Evolutionary conservation across 2,888 invertebrate genomes (phyloP).

Genomic region (Rhimphoctona megacephalus): DNA sequence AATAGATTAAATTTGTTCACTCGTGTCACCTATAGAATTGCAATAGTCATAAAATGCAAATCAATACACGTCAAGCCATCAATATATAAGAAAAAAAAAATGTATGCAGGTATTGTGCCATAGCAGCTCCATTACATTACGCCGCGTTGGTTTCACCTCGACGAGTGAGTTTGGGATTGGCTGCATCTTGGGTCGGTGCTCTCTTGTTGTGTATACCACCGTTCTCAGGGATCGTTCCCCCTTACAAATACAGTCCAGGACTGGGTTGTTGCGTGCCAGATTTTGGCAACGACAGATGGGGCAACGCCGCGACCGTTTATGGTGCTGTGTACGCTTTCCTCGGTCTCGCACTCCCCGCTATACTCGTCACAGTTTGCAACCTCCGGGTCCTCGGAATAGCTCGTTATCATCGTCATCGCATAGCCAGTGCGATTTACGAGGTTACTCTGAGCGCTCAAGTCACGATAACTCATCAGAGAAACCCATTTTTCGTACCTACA

Average conservation of each 20-base stretch:
- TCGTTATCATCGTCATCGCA: constrained; percentile 92
- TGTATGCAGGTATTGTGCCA: constrained; percentile 89
- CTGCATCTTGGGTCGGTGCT: constrained; percentile 89
- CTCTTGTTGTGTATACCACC: constrained; percentile 89
- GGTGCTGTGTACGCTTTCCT: constrained; percentile 88
- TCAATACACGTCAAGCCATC: background rate
- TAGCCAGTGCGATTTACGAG: constrained; percentile 94
- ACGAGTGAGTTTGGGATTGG: constrained; percentile 89
- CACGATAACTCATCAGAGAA: constrained; percentile 92
- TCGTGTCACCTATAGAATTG: background rate
- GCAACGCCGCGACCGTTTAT: constrained; percentile 88
- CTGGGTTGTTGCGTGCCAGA: constrained; percentile 89
- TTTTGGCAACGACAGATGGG: constrained; percentile 86
- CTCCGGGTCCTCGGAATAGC: constrained; percentile 88
- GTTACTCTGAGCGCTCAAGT: constrained; percentile 94
- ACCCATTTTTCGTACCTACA: constrained; percentile 91
- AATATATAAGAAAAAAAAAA: background rate
- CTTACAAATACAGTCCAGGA: constrained; percentile 86
- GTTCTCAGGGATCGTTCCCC: constrained; percentile 86
- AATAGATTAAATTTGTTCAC: background rate
- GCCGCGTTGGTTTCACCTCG: constrained; percentile 91
- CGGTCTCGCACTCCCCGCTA: constrained; percentile 89
- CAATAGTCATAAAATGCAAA: background rate
- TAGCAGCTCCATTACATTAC: constrained; percentile 92
- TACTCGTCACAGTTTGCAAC: constrained; percentile 90